phyloP scores from a whole-genome alignment of 2,797 vertebrate species.

The Girardinus metallicus region DNA sequence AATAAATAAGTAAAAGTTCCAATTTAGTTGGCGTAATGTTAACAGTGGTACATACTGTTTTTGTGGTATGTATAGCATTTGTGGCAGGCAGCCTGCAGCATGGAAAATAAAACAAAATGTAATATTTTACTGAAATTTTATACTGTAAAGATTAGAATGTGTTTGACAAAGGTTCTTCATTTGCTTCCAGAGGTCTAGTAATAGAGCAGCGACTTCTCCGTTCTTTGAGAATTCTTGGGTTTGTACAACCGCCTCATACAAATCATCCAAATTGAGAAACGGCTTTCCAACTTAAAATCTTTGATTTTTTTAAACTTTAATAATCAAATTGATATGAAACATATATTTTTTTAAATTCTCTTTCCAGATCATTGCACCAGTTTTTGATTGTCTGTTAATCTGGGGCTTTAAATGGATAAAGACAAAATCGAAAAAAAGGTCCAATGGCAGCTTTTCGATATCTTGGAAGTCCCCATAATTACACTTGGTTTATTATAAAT shows the following conservation, averaged over 20 bases:
- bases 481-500: not conserved
- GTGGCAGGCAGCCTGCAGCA: not conserved
- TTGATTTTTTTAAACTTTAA: not conserved
- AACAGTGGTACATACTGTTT: not conserved
- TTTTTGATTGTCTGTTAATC: not conserved
- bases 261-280: not conserved
- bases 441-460: not conserved
- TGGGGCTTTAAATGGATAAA: not conserved
- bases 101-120: not conserved
- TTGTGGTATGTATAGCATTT: not conserved
- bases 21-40: not conserved
- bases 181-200: slow-evolving; percentile 39
- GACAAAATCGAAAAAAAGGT: not conserved
- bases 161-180: not conserved
- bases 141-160: not conserved
- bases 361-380: not conserved
- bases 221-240: slow-evolving; percentile 30
- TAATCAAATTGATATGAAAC: not conserved
- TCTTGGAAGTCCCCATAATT: not conserved
- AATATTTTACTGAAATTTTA: not conserved
- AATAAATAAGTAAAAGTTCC: slow-evolving; percentile 9
- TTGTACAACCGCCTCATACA: slow-evolving; percentile 29
- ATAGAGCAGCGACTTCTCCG: rapidly evolving
- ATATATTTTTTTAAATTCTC: not conserved
- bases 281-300: not conserved